phyloP scores from a whole-genome alignment of 2,113 vertebrate species.

The Eclectus roratus region DNA sequence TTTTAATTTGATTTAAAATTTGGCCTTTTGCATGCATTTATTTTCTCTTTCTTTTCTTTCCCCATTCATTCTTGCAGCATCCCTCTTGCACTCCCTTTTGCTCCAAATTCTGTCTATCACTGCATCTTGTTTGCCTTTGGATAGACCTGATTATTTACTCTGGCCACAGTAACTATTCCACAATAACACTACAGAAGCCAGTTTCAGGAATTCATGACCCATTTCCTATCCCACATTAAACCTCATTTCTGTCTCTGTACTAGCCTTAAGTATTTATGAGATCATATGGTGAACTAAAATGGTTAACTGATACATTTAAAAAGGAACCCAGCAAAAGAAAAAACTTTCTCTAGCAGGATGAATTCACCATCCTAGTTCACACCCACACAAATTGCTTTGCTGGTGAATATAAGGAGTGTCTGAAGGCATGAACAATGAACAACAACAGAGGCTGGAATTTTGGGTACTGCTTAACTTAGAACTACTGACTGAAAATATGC shows the following conservation, averaged over 20 bases:
- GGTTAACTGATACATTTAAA: neutral
- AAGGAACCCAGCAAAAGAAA: neutral
- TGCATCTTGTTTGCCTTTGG: neutral
- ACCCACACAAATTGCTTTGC: neutral
- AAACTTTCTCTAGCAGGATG: neutral
- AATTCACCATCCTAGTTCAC: neutral
- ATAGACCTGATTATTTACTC: neutral
- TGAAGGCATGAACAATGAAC: neutral
- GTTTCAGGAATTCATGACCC: neutral
- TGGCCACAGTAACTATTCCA: neutral
- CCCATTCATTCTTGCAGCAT: neutral
- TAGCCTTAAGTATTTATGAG: neutral
- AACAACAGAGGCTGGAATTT: neutral
- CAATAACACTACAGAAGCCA: neutral
- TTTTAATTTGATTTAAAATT: neutral
- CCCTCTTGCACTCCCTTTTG: neutral
- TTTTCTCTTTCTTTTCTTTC: neutral
- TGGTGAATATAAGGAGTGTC: neutral
- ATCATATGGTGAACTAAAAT: neutral
- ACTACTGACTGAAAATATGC: neutral
- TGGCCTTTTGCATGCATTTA: neutral
- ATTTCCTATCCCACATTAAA: neutral
- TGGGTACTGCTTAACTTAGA: neutral
- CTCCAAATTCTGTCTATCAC: neutral
- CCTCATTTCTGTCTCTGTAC: neutral